phyloP scores from a whole-genome alignment of 2,888 invertebrate species.

The Apamea anceps region DNA sequence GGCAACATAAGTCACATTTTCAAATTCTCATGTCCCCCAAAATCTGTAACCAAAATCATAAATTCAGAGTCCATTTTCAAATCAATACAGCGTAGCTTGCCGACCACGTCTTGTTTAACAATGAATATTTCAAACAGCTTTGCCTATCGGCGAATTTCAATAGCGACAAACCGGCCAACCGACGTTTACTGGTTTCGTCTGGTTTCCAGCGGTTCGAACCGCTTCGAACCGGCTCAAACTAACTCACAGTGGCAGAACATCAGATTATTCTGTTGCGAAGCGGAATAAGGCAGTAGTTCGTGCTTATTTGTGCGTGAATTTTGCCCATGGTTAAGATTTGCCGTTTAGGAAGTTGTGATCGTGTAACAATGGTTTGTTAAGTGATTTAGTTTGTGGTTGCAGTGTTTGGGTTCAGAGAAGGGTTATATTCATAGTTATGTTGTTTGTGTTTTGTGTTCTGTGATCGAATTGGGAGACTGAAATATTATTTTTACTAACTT shows the following conservation, averaged over 20 bases:
- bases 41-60: constrained; percentile 54
- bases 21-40: constrained; percentile 32
- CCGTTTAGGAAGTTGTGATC: constrained; percentile 45
- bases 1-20: not conserved
- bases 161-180: constrained; percentile 56
- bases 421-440: not conserved
- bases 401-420: constrained; percentile 15
- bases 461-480: not conserved
- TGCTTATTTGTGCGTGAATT: constrained; percentile 63
- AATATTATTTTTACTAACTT: not conserved
- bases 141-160: constrained; percentile 64
- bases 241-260: constrained; percentile 59
- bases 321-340: constrained; percentile 55
- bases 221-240: constrained; percentile 52
- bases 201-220: constrained; percentile 49
- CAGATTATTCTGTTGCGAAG: constrained; percentile 59
- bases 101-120: constrained; percentile 56
- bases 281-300: constrained; percentile 53
- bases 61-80: constrained; percentile 56
- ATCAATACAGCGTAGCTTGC: constrained; percentile 49
- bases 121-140: constrained; percentile 68
- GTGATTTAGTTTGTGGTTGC: constrained; percentile 45
- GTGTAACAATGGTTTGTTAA: constrained; percentile 44
- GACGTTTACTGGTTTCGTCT: constrained; percentile 51
- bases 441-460: not conserved